Base-by-base conservation (phyloP, 2,797 vertebrate species). In the Sciurus vulgaris region DNA sequence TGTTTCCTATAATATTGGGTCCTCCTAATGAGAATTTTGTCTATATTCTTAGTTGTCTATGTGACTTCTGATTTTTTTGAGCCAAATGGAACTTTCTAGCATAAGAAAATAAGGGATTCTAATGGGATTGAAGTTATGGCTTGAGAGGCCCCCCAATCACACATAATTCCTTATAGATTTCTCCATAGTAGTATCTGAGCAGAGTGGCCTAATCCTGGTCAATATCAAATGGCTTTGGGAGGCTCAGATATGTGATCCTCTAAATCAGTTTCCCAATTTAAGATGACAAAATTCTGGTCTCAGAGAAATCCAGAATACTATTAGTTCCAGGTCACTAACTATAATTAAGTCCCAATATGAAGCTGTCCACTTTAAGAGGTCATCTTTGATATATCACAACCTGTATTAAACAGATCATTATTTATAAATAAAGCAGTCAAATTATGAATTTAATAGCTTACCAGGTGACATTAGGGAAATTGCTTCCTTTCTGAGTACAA, bases 351-450 rank as follows among this genome's bases (percentile, higher is more conserved):
- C 14, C 26, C 81, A 91, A 89, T 84, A 83, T 20, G 38, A 95
- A 96, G 81, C 30, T 82, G 49, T 65, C 81, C 77, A 72, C 73
- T 93, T 93, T 89, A 89, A 93, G 91, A 85, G 41, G 28, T 74
- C 35, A 83, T 83, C 69, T 95, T 93, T 88, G 91, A 96, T 92
- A 86, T 38, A 86, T 93, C 44, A 30, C 90, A 73, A 59, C 41
- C 86, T 93, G 28, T 93, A 92, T 69, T 94, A 82, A 94, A 89
- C 51, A 56, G 91, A 70, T 51, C 41, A 88, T 72, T 91, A 94
- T 94, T 93, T 88, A 78, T 41, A 97, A 96, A 96, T 95, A 93
- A 96, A 97, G 89, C 72, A 93, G 95, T 94, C 86, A 96, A 95
- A 91, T 95, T 94, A 96, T 85, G 74, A 92, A 89, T 91, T 95